These are phyloP conservation scores for Frankliniella fusca DNA, from an alignment of 2,888 invertebrate genomes.

Conservation along the genomic window DNA sequence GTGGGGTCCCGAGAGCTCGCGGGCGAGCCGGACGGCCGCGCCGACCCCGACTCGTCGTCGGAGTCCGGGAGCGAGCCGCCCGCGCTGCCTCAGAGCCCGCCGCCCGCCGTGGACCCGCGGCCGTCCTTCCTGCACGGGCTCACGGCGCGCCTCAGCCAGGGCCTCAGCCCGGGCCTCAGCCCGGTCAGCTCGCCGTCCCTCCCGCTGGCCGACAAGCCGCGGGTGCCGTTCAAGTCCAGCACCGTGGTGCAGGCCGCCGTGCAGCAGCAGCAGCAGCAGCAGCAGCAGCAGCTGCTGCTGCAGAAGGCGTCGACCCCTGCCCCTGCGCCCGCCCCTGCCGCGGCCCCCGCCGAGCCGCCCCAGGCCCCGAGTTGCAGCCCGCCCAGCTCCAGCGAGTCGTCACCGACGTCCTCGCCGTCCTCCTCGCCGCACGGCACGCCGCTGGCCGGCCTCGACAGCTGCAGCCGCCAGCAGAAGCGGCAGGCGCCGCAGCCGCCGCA, in stretches of 20 bases:
- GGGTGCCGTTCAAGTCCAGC: slow-evolving; percentile 40
- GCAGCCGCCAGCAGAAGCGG: slow-evolving; percentile 1
- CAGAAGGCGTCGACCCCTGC: not conserved
- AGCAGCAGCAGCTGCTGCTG: not conserved
- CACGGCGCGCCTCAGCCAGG: slow-evolving; percentile 42
- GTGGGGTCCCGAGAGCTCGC: slow-evolving; percentile 67
- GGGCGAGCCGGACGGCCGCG: slow-evolving; percentile 82
- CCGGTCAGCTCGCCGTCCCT: too few relatives aligned
- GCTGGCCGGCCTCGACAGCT: not conserved
- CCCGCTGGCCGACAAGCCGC: slow-evolving; percentile 39
- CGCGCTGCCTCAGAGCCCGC: slow-evolving; percentile 65
- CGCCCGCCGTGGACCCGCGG: slow-evolving; percentile 55
- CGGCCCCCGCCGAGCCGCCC: not conserved
- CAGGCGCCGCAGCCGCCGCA: slow-evolving; percentile 19
- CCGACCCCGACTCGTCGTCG: slow-evolving; percentile 68
- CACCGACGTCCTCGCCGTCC: not conserved
- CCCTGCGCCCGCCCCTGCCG: too few relatives aligned
- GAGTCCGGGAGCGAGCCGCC: slow-evolving; percentile 58
- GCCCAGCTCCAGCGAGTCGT: not conserved
- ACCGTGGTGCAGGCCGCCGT: slow-evolving; percentile 30
- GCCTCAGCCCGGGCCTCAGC: slow-evolving; percentile 33
- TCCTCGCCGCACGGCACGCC: slow-evolving; percentile 5
- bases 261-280: not conserved
- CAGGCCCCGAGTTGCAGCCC: slow-evolving; percentile 32
- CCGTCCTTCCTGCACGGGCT: slow-evolving; percentile 69